phyloP scores from a whole-genome alignment of 2,888 invertebrate species.

The Vanessa cardui region DNA sequence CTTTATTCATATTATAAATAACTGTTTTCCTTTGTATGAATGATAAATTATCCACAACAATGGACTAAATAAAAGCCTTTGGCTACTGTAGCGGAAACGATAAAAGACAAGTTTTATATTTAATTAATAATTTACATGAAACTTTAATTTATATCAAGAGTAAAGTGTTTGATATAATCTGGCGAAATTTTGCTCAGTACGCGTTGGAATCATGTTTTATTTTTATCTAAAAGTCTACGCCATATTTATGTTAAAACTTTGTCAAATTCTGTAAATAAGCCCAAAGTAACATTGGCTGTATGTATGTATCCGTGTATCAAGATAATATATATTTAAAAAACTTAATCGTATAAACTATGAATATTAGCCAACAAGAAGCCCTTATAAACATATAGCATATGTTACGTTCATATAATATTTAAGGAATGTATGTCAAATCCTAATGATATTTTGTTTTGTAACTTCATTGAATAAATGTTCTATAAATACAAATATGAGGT shows the following conservation, averaged over 20 bases:
- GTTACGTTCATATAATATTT: neutral
- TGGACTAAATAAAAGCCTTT: neutral
- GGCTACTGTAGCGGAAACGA: neutral
- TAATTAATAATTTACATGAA: neutral
- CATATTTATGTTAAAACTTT: too few relatives aligned
- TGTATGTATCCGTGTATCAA: too few relatives aligned
- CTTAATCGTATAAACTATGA: too few relatives aligned
- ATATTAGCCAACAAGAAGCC: too few relatives aligned
- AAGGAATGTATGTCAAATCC: neutral
- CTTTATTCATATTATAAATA: conserved; percentile 26
- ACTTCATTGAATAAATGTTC: neutral
- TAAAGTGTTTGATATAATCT: too few relatives aligned
- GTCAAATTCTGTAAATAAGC: too few relatives aligned
- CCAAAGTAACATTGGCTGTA: too few relatives aligned
- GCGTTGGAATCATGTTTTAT: too few relatives aligned
- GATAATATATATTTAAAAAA: too few relatives aligned
- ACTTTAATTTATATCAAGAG: neutral
- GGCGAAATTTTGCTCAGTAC: too few relatives aligned
- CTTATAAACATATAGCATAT: too few relatives aligned
- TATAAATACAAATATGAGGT: neutral
- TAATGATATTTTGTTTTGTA: neutral
- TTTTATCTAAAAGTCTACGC: too few relatives aligned
- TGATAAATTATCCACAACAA: neutral
- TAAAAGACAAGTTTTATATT: neutral
- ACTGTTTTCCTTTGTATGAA: conserved; percentile 12